Percentiles rank a stretch among this genome's conserved stretches.
phyloP scores from a whole-genome alignment of 53 echinoderm and acorn worm genomes.

The Hippasteria phrygiana region DNA sequence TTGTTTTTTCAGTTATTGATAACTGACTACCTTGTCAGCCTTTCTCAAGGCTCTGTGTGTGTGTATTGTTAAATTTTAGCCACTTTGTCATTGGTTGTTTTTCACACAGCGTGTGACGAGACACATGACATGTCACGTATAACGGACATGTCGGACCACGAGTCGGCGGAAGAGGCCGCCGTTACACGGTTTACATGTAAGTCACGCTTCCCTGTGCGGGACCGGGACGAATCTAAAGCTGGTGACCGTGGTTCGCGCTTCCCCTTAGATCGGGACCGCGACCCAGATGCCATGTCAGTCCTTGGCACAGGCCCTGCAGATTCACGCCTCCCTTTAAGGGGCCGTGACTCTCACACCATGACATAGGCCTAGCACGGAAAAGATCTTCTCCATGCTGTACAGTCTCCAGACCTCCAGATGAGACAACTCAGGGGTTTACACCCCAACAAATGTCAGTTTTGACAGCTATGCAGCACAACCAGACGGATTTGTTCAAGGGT shows the following conservation, averaged over 20 bases:
- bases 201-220: neutral
- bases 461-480: constrained; percentile 6
- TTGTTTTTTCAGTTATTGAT: neutral
- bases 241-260: constrained; percentile 2
- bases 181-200: neutral
- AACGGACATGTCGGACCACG: neutral
- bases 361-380: neutral
- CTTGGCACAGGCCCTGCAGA: neutral
- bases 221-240: neutral
- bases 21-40: neutral
- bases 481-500: constrained; percentile 16
- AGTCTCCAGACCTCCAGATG: neutral
- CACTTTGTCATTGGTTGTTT: neutral
- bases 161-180: neutral
- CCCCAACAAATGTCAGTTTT: neutral
- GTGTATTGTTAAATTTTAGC: neutral
- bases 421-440: neutral
- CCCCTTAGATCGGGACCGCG: constrained; percentile 43
- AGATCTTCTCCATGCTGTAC: neutral
- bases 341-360: constrained; percentile 24
- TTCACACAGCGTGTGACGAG: neutral
- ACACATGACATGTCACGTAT: constrained; percentile 6
- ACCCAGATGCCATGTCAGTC: neutral
- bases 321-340: constrained; percentile 55
- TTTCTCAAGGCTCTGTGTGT: neutral